phyloP scores from a whole-genome alignment of 2,113 vertebrate genomes.

The Pelecanus crispus region DNA sequence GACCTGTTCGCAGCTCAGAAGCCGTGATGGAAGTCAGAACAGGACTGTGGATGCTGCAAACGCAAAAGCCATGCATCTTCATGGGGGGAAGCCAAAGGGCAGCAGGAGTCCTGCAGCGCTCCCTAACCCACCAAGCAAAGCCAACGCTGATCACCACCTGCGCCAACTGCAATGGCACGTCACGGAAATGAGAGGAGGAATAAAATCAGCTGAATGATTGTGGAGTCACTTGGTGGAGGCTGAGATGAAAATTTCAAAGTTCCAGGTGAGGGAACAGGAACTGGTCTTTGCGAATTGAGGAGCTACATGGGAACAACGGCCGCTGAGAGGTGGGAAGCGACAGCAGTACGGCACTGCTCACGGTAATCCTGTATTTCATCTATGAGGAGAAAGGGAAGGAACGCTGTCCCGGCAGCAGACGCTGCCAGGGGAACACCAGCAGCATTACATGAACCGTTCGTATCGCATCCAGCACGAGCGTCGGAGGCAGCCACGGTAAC shows the following conservation, averaged over 20 bases:
- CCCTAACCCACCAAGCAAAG: background rate
- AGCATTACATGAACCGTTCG: background rate
- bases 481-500: background rate
- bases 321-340: background rate
- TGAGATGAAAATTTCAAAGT: background rate
- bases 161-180: background rate
- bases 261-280: background rate
- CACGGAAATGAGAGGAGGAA: background rate
- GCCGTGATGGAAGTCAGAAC: background rate
- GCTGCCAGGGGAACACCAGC: background rate
- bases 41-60: background rate
- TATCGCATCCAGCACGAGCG: background rate
- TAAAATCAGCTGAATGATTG: background rate
- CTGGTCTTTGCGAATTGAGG: background rate
- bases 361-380: background rate
- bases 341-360: background rate
- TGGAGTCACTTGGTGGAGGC: background rate
- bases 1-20: background rate
- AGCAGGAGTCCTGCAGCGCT: background rate
- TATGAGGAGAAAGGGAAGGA: background rate
- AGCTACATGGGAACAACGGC: background rate
- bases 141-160: background rate
- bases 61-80: background rate
- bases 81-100: background rate
- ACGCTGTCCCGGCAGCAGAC: background rate